Evolutionary conservation across 2,888 invertebrate species (phyloP).

Genomic region (Trichogramma dendrolimi): DNA sequence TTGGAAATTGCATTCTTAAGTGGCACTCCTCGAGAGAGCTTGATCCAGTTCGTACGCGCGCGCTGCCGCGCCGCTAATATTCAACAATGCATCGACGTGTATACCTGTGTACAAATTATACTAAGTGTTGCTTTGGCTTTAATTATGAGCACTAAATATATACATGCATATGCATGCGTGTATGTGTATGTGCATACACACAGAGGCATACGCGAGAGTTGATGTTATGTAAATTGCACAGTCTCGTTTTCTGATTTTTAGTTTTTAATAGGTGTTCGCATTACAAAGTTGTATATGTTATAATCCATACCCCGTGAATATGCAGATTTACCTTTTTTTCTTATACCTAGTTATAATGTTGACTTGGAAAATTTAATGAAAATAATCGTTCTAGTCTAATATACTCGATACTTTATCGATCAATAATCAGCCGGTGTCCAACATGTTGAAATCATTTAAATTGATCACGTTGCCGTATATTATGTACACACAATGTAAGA

Average conservation of each 20-base stretch:
- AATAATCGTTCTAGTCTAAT: background rate
- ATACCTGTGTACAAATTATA: slow-evolving; percentile 1
- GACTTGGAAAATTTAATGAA: background rate
- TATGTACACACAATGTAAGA: too few species aligned
- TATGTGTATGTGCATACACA: too few species aligned
- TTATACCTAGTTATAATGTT: slow-evolving; percentile 8
- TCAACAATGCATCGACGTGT: slow-evolving; percentile 7
- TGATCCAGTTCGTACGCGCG: slow-evolving; percentile 5
- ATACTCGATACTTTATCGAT: slow-evolving; percentile 4
- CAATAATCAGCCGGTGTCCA: slow-evolving; percentile 8
- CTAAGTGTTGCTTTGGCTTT: background rate
- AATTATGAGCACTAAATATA: slow-evolving; percentile 3
- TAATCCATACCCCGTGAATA: slow-evolving; percentile 11
- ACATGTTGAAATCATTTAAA: background rate
- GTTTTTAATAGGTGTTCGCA: slow-evolving; percentile 11
- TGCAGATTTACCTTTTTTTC: background rate
- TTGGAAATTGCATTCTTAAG: slow-evolving; percentile 10
- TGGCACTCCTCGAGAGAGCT: background rate
- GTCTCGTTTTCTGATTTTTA: slow-evolving; percentile 13
- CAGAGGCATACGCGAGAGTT: too few species aligned
- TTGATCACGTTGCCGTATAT: too few species aligned
- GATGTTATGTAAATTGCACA: slow-evolving; percentile 14
- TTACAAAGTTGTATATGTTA: slow-evolving; percentile 11
- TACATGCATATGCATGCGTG: too few species aligned
- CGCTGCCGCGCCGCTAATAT: background rate